Evolutionary conservation across 2,797 vertebrate genomes (phyloP), one percentile per base, ranked within the genome.

Genomic region (Eulemur coronatus): DNA sequence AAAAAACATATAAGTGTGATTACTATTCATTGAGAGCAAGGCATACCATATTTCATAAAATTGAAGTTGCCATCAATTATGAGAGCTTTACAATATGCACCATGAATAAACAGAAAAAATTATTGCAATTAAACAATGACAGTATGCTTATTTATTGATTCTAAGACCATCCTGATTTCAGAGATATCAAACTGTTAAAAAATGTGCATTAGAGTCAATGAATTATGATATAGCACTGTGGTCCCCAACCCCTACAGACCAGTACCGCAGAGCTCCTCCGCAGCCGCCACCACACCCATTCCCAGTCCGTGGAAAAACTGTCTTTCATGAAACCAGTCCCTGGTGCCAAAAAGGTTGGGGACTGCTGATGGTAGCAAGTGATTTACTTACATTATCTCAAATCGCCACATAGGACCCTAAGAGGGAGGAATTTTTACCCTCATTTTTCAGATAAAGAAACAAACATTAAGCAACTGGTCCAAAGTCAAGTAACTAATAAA

Each of bases 381-480:
- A 20, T 87, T 84, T 91, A 72, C 59, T 93, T 75, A 69, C 41
- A 81, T 63, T 3, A 59, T 22, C 26, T 89, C 67, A 85, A 88
- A 75, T 69, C 57, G 43, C 43, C 52, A 43, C 43, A 76, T 26
- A 28, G 78, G 52, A 57, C 9, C 12, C 48, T 61, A 9, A 0
- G 50, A 41, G 48, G 59, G 15, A 72, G 9, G 70, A 75, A 82
- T 75, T 65, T 94, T 94, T 72, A 85, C 50, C 22, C 81, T 89
- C 73, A 57, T 28, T 96, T 96, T 92, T 59, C 43, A 95, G 28
- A 87, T 67, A 26, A 95, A 33, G 65, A 94, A 95, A 94, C 26
- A 94, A 57, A 76, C 28, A 95, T 90, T 72, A 95, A 63, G 33
- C 28, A 70, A 73, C 22, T 26, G 48, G 43, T 46, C 30, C 85